Base-by-base conservation (phyloP, 2,797 vertebrate species). In the Eutrigla gurnardus region DNA sequence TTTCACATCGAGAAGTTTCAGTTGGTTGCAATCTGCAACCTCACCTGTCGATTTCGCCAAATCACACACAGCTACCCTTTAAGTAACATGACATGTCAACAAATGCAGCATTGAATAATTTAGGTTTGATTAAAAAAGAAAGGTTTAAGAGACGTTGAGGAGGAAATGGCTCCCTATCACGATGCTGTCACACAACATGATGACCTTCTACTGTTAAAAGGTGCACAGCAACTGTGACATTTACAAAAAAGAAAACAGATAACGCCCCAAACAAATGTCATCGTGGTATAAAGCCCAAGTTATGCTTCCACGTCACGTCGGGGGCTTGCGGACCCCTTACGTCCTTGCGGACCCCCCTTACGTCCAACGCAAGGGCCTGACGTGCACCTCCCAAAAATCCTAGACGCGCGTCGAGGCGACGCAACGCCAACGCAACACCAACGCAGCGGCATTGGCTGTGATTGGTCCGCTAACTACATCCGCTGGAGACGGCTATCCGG, bases 221-320 rank as follows among this genome's bases (percentile, higher is more conserved):
- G 18, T 43, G 15, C 65, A 52, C 42, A n/a, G 43, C 18, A 47
- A 45, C 25, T 50, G 14, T 65, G 66, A 72, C 66, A 75, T 78
- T 80, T 73, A 59, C 46, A 17, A 64, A 57, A 15, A 18, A n/a
- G 1, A 47, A 47, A 42, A 47, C 66, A 61, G 59, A 75, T 43
- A 18, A 75, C 58, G 43, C 13, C 36, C 14, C 6, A 45, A 18
- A 57, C 43, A 78, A 72, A 53, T 77, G 45, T 67, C 58, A 65
- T 12, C 0, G 14, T 46, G 52, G 42, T 32, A 35, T 54, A 47
- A n/a, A n/a, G n/a, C n/a, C n/a, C n/a, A n/a, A n/a, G n/a, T n/a
- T n/a, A n/a, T n/a, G n/a, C n/a, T n/a, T n/a, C n/a, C n/a, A n/a
- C n/a, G n/a, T n/a, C n/a, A n/a, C n/a, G n/a, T n/a, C n/a, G n/a